These are phyloP conservation scores for Hyposmocoma kahamanoa DNA, from an alignment of 1,140 invertebrate genomes.

Conservation along the genomic window DNA sequence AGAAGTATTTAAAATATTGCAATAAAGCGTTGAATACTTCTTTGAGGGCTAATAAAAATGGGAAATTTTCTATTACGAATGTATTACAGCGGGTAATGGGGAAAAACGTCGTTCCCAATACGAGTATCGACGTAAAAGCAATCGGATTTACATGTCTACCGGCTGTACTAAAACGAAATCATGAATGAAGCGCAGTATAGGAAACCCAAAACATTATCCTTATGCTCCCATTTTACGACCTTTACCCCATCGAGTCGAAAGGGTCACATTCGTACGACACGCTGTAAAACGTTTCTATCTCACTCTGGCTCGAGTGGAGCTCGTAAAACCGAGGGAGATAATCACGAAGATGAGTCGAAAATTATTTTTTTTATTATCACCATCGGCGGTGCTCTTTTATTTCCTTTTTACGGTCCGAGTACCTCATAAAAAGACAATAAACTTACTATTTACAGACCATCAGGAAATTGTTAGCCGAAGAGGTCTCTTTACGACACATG, in stretches of 20 bases:
- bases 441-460: slow-evolving; percentile 74
- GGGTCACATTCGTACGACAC: slow-evolving; percentile 64
- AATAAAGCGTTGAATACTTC: background rate
- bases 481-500: slow-evolving; percentile 72
- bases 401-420: slow-evolving; percentile 74
- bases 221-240: slow-evolving; percentile 73
- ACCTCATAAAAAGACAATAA: slow-evolving; percentile 74
- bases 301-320: slow-evolving; percentile 30
- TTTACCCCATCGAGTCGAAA: slow-evolving; percentile 68
- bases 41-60: slow-evolving; percentile 11
- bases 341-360: slow-evolving; percentile 72
- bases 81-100: slow-evolving; percentile 55
- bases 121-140: slow-evolving; percentile 54
- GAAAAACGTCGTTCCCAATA: slow-evolving; percentile 40
- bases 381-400: slow-evolving; percentile 73
- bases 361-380: slow-evolving; percentile 75
- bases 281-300: slow-evolving; percentile 51
- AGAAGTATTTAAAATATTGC: background rate
- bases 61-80: slow-evolving; percentile 55
- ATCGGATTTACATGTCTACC: slow-evolving; percentile 70
- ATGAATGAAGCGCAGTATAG: slow-evolving; percentile 71
- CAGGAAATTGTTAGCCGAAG: slow-evolving; percentile 73
- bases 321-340: slow-evolving; percentile 63
- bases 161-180: slow-evolving; percentile 70
- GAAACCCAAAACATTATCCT: slow-evolving; percentile 72